Conservation (phyloP, 2,113 vertebrate species). For the Calypte anna region DNA sequence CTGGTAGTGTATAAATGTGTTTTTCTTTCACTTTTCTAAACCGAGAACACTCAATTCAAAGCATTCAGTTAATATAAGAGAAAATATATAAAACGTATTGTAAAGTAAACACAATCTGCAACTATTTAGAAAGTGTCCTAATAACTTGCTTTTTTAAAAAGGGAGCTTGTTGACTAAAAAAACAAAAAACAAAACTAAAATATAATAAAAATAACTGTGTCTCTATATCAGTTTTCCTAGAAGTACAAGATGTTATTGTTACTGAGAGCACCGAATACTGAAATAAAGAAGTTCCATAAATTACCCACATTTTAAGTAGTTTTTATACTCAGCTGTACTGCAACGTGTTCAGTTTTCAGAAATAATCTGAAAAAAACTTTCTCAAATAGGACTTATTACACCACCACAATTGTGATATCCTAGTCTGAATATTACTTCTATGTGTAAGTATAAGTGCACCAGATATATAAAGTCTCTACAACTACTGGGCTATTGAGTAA, state of each 20-base stretch:
- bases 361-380: background rate
- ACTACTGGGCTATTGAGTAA: background rate
- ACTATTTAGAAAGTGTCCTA: background rate
- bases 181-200: background rate
- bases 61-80: background rate
- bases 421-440: background rate
- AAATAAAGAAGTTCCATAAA: background rate
- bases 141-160: background rate
- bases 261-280: background rate
- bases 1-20: background rate
- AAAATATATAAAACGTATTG: background rate
- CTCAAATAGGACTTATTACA: background rate
- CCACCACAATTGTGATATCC: background rate
- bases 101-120: background rate
- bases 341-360: background rate
- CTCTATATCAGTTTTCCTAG: background rate
- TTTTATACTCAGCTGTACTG: background rate
- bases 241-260: background rate
- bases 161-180: background rate
- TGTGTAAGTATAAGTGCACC: background rate
- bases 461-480: background rate
- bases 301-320: background rate
- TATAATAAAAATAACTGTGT: background rate
- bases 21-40: constrained; percentile 4
- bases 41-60: background rate